Evolutionary conservation across 2,113 vertebrate genomes (phyloP), one percentile per base, ranked within the genome.

Genomic region (Sylvilagus bachmani): DNA sequence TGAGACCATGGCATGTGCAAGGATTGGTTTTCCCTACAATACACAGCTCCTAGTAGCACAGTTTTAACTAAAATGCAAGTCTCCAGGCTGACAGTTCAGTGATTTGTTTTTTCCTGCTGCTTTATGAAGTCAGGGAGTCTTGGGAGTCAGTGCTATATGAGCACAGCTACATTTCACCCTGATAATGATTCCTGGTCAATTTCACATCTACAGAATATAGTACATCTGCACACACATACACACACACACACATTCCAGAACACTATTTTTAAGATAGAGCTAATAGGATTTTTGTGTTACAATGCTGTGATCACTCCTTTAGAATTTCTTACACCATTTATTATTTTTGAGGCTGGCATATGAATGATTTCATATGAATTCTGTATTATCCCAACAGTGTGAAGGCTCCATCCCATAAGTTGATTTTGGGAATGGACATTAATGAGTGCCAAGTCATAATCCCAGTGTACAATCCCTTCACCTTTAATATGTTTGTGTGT

Each of bases 1-100:
- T 64, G 89, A 96, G 87, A 51, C 38, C 85, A 44, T 33, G n/a
- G 38, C 9, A n/a, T 21, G 12, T 24, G 17, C 94, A 66, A 74
- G 24, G 71, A 49, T 66, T 86, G 21, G 12, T 66, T 82, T 85
- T 49, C 14, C 33, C 24, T 55, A 74, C 66, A 64, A 74, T 49
- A 84, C 62, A 88, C 3, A 62, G 62, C 31, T 87, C n/a, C 82
- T 11, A 31, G 51, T 19, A 84, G 71, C 31, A n/a, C 19, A 90
- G 69, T 71, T 92, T 79, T 53, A 66, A 84, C 29, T 85, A 73
- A 79, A 58, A 86, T 17, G 24, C 14, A 67, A 51, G 61, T 87
- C 81, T 84, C 64, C 53, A 16, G 24, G 16, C 31, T 44, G 53
- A 27, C 36, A 27, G 53, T 33, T 61, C 1, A 7, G 10, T 24